These are phyloP conservation scores for Hymenopus coronatus DNA, from an alignment of 2,888 invertebrate genomes.

Conservation along the genomic window DNA sequence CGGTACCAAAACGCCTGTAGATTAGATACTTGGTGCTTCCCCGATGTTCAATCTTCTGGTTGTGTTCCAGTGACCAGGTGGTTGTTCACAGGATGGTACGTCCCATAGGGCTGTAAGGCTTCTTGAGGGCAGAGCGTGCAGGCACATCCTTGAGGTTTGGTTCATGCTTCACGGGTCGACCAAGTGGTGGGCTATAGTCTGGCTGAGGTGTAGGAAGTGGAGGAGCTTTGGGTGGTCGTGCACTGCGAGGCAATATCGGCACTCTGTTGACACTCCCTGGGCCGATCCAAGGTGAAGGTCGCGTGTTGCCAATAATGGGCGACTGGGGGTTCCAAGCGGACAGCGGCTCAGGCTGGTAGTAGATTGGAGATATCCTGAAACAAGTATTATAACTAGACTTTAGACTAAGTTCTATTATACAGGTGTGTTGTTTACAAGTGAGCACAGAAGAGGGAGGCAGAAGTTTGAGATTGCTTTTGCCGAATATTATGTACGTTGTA, in stretches of 20 bases:
- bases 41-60: no score
- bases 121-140: constrained; percentile 11
- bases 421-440: no score
- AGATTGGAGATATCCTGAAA: neutral
- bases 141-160: constrained; percentile 5
- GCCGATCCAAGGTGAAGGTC: neutral
- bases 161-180: neutral
- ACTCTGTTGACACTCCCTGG: neutral
- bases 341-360: neutral
- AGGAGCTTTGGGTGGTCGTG: neutral
- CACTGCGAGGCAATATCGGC: neutral
- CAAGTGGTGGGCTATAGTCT: constrained; percentile 22
- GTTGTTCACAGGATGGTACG: constrained; percentile 1
- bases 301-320: neutral
- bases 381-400: no score
- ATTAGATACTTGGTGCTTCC: no score
- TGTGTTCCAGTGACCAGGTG: no score
- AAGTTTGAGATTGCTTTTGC: no score
- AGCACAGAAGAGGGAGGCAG: no score
- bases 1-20: no score
- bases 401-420: no score
- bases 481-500: no score
- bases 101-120: neutral
- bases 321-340: constrained; percentile 5
- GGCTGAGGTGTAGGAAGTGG: constrained; percentile 20